Evolutionary conservation across 2,888 invertebrate species (phyloP).

Genomic region (Orthosia cruda): DNA sequence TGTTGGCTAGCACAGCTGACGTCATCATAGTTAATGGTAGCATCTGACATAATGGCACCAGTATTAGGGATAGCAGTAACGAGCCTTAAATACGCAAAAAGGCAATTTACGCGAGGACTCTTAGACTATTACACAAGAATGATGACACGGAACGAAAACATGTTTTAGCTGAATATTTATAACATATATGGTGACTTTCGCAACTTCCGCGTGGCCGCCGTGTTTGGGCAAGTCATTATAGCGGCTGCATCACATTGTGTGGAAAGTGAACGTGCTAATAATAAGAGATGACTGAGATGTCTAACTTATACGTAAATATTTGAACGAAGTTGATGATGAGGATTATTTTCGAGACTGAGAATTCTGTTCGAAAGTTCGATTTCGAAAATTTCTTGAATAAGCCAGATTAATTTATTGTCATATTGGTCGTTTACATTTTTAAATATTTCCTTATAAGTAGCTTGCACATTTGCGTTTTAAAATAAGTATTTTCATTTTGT

Average conservation of each 20-base stretch:
- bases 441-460: not conserved
- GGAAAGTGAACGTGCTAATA: slow-evolving; percentile 60
- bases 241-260: slow-evolving; percentile 63
- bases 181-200: slow-evolving; percentile 77
- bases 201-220: slow-evolving; percentile 77
- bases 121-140: slow-evolving; percentile 67
- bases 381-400: slow-evolving; percentile 34
- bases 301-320: slow-evolving; percentile 53
- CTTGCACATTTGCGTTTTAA: not conserved
- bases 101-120: slow-evolving; percentile 64
- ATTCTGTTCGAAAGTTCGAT: slow-evolving; percentile 43
- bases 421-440: slow-evolving; percentile 3
- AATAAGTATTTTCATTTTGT: too few species aligned
- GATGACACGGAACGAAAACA: slow-evolving; percentile 72
- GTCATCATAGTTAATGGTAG: slow-evolving; percentile 51
- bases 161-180: slow-evolving; percentile 82
- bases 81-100: slow-evolving; percentile 52
- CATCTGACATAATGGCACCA: slow-evolving; percentile 55
- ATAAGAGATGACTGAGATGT: slow-evolving; percentile 49
- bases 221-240: slow-evolving; percentile 77
- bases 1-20: slow-evolving; percentile 35
- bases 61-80: slow-evolving; percentile 33
- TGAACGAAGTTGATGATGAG: slow-evolving; percentile 39
- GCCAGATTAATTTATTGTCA: slow-evolving; percentile 10
- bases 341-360: slow-evolving; percentile 11